phyloP scores from a whole-genome alignment of 37 sponge, comb jelly and placozoan species.

The Chondrilla cf. caribensis region DNA sequence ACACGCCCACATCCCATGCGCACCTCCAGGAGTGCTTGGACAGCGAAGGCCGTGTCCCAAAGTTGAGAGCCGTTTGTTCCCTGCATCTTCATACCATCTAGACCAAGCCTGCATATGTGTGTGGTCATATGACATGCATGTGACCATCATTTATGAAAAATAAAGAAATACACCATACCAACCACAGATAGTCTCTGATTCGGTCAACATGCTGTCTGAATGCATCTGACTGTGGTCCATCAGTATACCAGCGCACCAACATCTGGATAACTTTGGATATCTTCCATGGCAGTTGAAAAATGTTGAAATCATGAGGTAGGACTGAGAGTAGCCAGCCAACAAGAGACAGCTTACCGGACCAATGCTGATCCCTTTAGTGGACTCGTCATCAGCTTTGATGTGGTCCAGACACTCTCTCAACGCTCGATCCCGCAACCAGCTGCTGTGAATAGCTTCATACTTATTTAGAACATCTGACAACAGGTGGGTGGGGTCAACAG shows the following conservation, averaged over 20 bases:
- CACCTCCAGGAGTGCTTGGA: conserved; percentile 78
- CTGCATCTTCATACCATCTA: conserved; percentile 94
- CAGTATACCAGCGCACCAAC: conserved; percentile 78
- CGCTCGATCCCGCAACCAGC: conserved; percentile 54
- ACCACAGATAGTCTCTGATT: conserved; percentile 88
- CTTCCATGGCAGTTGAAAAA: conserved; percentile 19
- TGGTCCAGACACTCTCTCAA: conserved; percentile 68
- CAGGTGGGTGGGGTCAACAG: background rate
- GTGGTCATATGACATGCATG: too few species aligned
- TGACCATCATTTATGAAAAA: background rate
- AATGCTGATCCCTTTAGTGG: conserved; percentile 86
- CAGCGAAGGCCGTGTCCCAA: conserved; percentile 86
- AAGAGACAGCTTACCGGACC: conserved; percentile 77
- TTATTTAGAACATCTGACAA: conserved; percentile 47
- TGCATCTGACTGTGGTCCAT: conserved; percentile 66
- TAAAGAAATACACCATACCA: background rate
- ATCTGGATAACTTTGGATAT: conserved; percentile 90
- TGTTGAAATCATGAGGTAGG: background rate
- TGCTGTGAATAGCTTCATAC: conserved; percentile 56
- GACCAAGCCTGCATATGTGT: conserved; percentile 77
- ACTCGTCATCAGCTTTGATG: conserved; percentile 73
- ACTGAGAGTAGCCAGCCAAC: background rate
- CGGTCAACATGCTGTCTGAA: conserved; percentile 77
- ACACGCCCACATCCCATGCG: background rate
- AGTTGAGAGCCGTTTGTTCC: conserved; percentile 91